Base-by-base conservation (phyloP, 2,888 invertebrate species). In the Erynnis tages region DNA sequence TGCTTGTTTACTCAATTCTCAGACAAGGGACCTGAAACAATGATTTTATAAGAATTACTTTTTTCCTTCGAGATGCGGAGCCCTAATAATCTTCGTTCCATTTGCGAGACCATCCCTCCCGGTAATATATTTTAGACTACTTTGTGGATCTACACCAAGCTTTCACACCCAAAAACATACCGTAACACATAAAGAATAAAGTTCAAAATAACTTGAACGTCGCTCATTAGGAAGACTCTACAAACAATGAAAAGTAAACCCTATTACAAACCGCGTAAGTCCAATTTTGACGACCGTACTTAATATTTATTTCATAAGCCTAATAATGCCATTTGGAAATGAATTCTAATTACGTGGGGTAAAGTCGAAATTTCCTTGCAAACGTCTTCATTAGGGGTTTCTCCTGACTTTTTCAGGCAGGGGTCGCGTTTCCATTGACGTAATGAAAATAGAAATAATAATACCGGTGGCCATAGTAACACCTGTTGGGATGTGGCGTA, bases 351-450 rank as follows among this genome's bases (percentile, higher is more conserved):
- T 0, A 11, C 3, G 6, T 0, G 11, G 0, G 0, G 1, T 68
- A 78, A 58, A 59, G 71, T 71, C 17, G 50, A 29, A 53, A 62
- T 70, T 77, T 1, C 54, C n/a, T 29, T 64, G 65, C 13, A 29
- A 61, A 69, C 72, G 55, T 62, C 63, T 71, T 65, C 70, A 66
- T 72, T 71, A 71, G 76, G 79, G 76, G 70, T 49, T 34, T 71
- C 62, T 58, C 59, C 61, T 66, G 66, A 69, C 76, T 73, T 78
- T 84, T 79, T 64, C 71, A 73, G 77, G 55, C 69, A 66, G 61
- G 61, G 56, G 61, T 75, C 75, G 45, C 48, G 77, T 82, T 75
- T 82, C 76, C 84, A 83, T 70, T 75, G 63, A 29, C 17, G 25
- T 34, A 14, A 17, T 17, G 30, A 10, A 53, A 53, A 53, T 32